Percentiles rank a stretch among this genome's conserved stretches.
These are phyloP conservation scores for Entomyzon cyanotis DNA, from an alignment of 2,113 vertebrate genomes.

Conservation along the genomic window DNA sequence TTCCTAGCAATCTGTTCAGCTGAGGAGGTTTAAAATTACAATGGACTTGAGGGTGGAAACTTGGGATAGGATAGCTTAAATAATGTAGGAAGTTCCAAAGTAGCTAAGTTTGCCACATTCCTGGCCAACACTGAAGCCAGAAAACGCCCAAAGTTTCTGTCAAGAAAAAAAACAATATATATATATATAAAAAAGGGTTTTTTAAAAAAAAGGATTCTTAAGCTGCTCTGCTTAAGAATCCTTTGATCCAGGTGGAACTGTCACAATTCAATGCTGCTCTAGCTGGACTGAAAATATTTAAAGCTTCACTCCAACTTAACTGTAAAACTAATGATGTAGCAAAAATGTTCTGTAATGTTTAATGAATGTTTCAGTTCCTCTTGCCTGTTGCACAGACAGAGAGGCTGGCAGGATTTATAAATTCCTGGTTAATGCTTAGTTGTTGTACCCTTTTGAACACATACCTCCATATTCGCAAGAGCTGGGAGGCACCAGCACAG, in stretches of 20 bases:
- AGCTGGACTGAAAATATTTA: neutral
- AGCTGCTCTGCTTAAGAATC: neutral
- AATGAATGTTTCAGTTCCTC: neutral
- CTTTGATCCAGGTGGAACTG: neutral
- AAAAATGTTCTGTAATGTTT: neutral
- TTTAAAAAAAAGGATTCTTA: too few relatives aligned
- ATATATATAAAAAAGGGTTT: too few relatives aligned
- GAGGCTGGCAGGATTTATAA: neutral
- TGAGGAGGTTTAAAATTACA: conserved; percentile 5
- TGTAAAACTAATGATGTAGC: neutral
- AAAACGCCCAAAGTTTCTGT: neutral
- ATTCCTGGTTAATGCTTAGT: neutral
- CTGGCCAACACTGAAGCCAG: neutral
- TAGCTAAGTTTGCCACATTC: neutral
- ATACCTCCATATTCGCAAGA: conserved; percentile 94
- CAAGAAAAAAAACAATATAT: neutral
- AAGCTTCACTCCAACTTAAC: neutral
- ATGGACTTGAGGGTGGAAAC: neutral
- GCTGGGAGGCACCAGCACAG: conserved; percentile 87
- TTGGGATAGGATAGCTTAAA: neutral
- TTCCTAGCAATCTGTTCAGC: neutral
- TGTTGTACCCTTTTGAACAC: neutral
- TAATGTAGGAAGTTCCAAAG: neutral
- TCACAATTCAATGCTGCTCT: neutral
- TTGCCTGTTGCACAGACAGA: neutral